Conservation (phyloP, 2,797 vertebrate genomes). For the Pelochelys cantorii region DNA sequence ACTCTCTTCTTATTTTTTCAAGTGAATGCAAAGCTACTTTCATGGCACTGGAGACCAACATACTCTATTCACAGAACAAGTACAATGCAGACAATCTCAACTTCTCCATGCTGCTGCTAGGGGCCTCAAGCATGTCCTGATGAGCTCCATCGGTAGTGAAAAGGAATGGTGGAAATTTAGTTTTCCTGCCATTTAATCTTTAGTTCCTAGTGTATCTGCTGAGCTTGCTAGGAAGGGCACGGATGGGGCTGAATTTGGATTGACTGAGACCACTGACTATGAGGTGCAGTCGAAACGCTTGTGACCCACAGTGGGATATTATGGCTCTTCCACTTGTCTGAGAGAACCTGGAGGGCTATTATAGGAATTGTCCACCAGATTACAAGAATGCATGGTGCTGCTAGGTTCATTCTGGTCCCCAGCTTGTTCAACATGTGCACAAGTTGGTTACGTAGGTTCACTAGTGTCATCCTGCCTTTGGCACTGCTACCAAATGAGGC, state of each 20-base stretch:
- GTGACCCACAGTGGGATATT: not conserved
- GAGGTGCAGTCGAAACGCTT: not conserved
- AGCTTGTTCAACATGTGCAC: not conserved
- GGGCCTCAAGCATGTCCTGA: not conserved
- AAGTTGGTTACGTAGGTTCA: not conserved
- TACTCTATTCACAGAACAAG: constrained; percentile 5
- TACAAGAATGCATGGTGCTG: not conserved
- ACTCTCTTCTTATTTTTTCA: not conserved
- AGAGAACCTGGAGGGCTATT: not conserved
- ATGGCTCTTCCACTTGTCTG: not conserved
- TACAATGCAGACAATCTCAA: not conserved
- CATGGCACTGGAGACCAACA: not conserved
- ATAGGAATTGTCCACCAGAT: not conserved
- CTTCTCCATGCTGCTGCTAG: constrained; percentile 14
- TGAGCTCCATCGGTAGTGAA: not conserved
- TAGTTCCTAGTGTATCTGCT: not conserved
- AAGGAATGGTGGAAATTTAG: not conserved
- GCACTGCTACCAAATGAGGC: not conserved
- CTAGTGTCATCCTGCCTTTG: not conserved
- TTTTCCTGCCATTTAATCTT: not conserved
- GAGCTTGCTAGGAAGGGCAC: not conserved
- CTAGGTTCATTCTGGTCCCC: not conserved
- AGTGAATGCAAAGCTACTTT: not conserved
- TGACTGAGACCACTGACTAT: not conserved
- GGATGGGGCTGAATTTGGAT: constrained; percentile 7